Conservation (phyloP, 2,113 vertebrate genomes). For the Cyrtonyx montezumae region DNA sequence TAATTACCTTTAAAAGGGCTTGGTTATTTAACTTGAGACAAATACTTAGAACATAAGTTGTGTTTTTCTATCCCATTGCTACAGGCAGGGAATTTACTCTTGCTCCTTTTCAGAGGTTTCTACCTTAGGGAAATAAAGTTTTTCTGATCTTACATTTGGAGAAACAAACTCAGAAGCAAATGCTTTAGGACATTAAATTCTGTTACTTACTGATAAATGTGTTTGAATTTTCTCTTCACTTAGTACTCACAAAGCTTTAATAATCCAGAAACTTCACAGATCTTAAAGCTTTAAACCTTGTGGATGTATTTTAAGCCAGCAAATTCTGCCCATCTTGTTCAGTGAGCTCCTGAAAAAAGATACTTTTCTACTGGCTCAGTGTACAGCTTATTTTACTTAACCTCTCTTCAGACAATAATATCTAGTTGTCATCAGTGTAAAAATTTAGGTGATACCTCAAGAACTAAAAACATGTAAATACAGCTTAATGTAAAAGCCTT, state of each 20-base stretch:
- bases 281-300: neutral
- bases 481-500: neutral
- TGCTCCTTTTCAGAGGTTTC: neutral
- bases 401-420: neutral
- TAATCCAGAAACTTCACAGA: neutral
- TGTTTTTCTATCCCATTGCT: neutral
- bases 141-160: neutral
- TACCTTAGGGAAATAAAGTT: neutral
- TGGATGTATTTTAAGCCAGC: neutral
- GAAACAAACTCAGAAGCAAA: neutral
- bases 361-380: neutral
- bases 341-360: neutral
- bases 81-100: neutral
- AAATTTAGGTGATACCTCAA: neutral
- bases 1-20: neutral
- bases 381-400: neutral
- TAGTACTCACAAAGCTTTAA: neutral
- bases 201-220: neutral
- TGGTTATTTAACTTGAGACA: neutral
- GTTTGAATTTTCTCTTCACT: neutral
- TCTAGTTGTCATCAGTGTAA: neutral
- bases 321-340: neutral
- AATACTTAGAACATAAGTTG: neutral
- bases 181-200: neutral
- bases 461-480: neutral